These are phyloP conservation scores for Istiophorus platypterus DNA, from an alignment of 2,113 vertebrate species.

Conservation along the genomic window DNA sequence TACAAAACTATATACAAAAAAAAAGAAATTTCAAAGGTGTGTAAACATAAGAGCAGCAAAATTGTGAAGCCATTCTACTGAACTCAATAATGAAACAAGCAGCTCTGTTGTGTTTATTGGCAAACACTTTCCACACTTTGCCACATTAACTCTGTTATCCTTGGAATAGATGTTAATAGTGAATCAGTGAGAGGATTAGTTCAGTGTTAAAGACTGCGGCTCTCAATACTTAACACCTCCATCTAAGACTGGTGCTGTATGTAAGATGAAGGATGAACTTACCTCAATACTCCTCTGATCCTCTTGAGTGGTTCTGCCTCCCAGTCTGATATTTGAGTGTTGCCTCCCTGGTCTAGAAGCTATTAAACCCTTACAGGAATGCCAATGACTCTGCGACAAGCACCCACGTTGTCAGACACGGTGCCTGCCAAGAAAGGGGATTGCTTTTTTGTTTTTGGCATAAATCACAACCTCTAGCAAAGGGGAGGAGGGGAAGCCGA, in stretches of 20 bases:
- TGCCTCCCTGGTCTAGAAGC: conserved; percentile 68
- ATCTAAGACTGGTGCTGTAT: conserved; percentile 20
- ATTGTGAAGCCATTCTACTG: neutral
- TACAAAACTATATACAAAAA: neutral
- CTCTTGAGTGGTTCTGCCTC: conserved; percentile 61
- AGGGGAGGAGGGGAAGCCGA: conserved; percentile 34
- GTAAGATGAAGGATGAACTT: conserved; percentile 67
- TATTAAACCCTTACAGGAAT: conserved; percentile 78
- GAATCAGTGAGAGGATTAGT: conserved; percentile 18
- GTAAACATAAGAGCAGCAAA: neutral
- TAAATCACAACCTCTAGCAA: conserved; percentile 55
- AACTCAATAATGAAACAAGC: neutral
- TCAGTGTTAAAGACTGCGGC: conserved; percentile 21
- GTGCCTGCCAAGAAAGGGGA: conserved; percentile 65
- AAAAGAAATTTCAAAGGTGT: neutral
- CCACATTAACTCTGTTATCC: conserved; percentile 20
- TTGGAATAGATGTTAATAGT: neutral
- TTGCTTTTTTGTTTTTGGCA: conserved; percentile 68
- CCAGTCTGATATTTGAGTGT: conserved; percentile 71
- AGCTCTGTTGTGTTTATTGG: conserved; percentile 15
- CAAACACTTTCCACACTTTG: conserved; percentile 27
- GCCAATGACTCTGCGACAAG: conserved; percentile 65
- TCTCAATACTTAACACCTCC: conserved; percentile 45
- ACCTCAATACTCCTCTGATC: conserved; percentile 64
- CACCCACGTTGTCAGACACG: conserved; percentile 55